Base-by-base conservation (phyloP, 2,113 vertebrate genomes). In the Seriola aureovittata region DNA sequence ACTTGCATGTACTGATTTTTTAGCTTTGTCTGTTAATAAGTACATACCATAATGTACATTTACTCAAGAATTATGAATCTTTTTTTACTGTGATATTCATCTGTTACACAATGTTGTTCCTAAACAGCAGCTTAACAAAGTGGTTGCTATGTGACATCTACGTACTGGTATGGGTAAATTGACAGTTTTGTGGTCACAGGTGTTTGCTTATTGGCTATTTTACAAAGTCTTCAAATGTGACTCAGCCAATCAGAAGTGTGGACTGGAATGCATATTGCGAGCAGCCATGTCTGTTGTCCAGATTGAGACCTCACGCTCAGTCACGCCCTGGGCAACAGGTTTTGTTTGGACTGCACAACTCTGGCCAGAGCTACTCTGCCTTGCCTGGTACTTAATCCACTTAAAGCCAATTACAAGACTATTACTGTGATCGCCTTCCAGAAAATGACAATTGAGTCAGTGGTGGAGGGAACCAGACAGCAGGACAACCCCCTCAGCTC, bases 371-470 rank as follows among this genome's bases (percentile, higher is more conserved):
- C 84, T 54, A 44, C 83, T 71, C 74, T 67, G 71, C 54, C 59
- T 69, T 57, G 71, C 71, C 71, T 81, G 85, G 54, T 64, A 67
- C 80, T 57, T 94, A 92, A 95, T 95, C 95, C 93, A 91, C 92
- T 94, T 89, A 93, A 93, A 94, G 82, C 93, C 91, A 95, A 95
- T 95, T 95, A 96, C 94, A 93, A 90, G 75, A 84, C 92, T 85
- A 89, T 93, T 92, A 93, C 84, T 84, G 89, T 82, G 91, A 86
- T 93, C 89, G 38, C 90, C 93, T 80, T 93, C 75, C 93, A 48
- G 79, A 93, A 91, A 85, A 95, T 92, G 91, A 93, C 92, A 92
- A 86, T 90, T 79, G 81, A 85, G 75, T 59, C 71, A 21, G 55
- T 54, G 58, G 68, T 71, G 74, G 75, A 65, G 55, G 21, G 50